These are phyloP conservation scores for Origma solitaria DNA, from an alignment of 2,113 vertebrate genomes.

Conservation along the genomic window DNA sequence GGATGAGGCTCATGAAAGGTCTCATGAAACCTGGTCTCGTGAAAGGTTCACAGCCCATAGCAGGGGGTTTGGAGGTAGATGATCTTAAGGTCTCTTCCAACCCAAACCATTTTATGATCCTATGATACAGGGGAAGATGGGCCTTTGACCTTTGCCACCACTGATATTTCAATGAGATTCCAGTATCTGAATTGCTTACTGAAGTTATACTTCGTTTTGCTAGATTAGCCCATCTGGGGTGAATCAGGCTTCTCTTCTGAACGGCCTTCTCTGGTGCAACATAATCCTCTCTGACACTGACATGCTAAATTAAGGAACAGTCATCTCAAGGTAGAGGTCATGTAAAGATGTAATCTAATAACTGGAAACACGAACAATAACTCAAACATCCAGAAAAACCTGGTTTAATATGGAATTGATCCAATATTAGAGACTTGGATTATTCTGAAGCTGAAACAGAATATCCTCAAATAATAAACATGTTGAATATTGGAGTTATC, in stretches of 20 bases:
- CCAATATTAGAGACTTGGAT: not conserved
- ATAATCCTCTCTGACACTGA: not conserved
- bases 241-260: not conserved
- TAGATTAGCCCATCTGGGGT: not conserved
- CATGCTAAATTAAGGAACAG: not conserved
- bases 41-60: not conserved
- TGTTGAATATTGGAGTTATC: not conserved
- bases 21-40: not conserved
- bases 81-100: not conserved
- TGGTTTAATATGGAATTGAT: not conserved
- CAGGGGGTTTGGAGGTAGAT: not conserved
- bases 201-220: not conserved
- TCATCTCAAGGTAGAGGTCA: not conserved
- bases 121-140: not conserved
- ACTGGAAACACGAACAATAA: not conserved
- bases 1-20: not conserved
- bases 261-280: not conserved
- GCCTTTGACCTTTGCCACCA: not conserved
- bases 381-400: not conserved
- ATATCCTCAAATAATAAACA: not conserved
- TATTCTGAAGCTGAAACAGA: conserved; percentile 20
- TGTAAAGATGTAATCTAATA: not conserved
- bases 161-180: not conserved
- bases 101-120: not conserved
- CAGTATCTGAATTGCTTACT: not conserved